A percentile compares a stretch with the other conserved stretches of the same genome.
These are phyloP conservation scores for Syrista parreyssii DNA, from an alignment of 2,888 invertebrate species.

Conservation along the genomic window DNA sequence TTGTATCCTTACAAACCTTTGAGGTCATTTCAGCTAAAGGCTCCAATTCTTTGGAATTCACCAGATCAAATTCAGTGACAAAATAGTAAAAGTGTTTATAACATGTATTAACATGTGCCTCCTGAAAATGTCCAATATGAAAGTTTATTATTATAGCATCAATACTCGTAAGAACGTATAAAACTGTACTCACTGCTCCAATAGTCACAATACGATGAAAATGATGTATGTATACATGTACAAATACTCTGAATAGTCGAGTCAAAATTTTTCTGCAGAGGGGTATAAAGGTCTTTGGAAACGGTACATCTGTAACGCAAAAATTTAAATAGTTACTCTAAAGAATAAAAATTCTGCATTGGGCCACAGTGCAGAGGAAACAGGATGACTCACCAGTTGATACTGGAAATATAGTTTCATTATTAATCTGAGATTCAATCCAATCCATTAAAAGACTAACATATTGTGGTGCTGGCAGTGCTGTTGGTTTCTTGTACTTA, in stretches of 20 bases:
- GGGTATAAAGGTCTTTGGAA: constrained; percentile 84
- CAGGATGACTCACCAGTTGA: constrained; percentile 71
- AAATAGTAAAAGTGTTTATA: constrained; percentile 96
- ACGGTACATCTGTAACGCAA: constrained; percentile 77
- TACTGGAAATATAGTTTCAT: constrained; percentile 87
- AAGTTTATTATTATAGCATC: neutral
- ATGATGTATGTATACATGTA: constrained; percentile 95
- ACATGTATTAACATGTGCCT: constrained; percentile 93
- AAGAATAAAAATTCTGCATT: neutral
- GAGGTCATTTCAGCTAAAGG: constrained; percentile 83
- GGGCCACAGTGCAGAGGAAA: neutral
- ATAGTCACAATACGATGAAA: constrained; percentile 89
- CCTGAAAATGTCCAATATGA: constrained; percentile 68
- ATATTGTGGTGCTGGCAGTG: constrained; percentile 85
- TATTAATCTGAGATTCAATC: constrained; percentile 91
- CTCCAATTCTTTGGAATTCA: constrained; percentile 86
- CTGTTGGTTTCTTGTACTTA: constrained; percentile 81
- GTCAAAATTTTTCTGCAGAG: constrained; percentile 89
- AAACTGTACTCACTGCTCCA: constrained; percentile 79
- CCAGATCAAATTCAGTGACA: constrained; percentile 86
- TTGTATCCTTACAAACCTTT: constrained; percentile 74
- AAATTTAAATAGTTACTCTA: neutral
- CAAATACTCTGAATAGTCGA: constrained; percentile 88
- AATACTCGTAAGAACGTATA: neutral
- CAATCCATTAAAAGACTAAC: constrained; percentile 89